phyloP scores from a whole-genome alignment of 2,113 vertebrate species.

The Conger conger region DNA sequence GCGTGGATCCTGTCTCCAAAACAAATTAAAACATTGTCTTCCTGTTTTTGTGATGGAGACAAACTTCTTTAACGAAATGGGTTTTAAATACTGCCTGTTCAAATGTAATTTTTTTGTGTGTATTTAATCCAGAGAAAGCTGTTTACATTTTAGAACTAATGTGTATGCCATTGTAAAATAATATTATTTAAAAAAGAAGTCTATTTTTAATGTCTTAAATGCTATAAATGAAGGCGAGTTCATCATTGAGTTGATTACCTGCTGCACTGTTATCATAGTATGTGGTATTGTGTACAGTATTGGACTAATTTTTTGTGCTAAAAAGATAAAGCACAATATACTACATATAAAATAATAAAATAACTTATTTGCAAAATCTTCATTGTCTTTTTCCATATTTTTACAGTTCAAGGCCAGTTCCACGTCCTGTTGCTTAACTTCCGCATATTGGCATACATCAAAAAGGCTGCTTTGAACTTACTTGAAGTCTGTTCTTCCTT shows the following conservation, averaged over 20 bases:
- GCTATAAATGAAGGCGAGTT: constrained; percentile 80
- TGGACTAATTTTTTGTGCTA: constrained; percentile 86
- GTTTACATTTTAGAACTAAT: constrained; percentile 87
- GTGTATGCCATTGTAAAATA: constrained; percentile 73
- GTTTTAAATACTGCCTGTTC: neutral
- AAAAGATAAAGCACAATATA: constrained; percentile 72
- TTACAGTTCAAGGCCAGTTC: constrained; percentile 37
- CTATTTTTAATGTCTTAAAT: constrained; percentile 76
- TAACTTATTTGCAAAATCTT: constrained; percentile 89
- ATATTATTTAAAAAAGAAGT: constrained; percentile 86
- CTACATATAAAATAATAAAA: constrained; percentile 88
- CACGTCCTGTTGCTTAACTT: constrained; percentile 15
- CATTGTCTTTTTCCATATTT: constrained; percentile 41
- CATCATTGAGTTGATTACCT: constrained; percentile 69
- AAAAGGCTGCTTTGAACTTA: no score
- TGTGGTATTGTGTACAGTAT: constrained; percentile 87
- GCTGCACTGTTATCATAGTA: constrained; percentile 87
- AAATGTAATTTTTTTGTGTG: constrained; percentile 55
- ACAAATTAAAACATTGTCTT: neutral
- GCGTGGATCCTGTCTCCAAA: neutral
- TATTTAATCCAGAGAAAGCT: constrained; percentile 67
- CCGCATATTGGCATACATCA: no score
- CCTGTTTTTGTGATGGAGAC: constrained; percentile 16
- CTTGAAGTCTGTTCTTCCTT: no score
- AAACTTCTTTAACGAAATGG: neutral